phyloP scores from a whole-genome alignment of 2,888 invertebrate genomes.

The Erebia palarica region DNA sequence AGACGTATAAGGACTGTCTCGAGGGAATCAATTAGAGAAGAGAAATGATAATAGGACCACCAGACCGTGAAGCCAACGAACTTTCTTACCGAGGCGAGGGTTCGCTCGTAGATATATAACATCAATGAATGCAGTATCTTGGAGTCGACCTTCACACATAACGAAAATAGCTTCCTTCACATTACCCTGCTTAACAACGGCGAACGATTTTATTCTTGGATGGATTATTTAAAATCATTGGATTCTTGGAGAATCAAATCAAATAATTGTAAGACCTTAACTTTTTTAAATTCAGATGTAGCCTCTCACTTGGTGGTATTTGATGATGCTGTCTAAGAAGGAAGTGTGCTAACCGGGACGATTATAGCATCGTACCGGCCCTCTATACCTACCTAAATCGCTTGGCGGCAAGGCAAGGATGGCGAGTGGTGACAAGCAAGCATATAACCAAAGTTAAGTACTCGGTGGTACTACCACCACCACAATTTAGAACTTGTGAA shows the following conservation, averaged over 20 bases:
- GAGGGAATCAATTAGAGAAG: slow-evolving; percentile 34
- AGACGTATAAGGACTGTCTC: slow-evolving; percentile 24
- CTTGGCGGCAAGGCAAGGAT: too few relatives aligned
- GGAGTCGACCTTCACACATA: slow-evolving; percentile 40
- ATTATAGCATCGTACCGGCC: too few relatives aligned
- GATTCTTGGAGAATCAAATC: neutral
- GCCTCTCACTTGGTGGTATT: too few relatives aligned
- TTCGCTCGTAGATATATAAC: slow-evolving; percentile 15
- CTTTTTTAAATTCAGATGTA: too few relatives aligned
- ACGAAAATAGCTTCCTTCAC: slow-evolving; percentile 43
- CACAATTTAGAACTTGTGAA: too few relatives aligned
- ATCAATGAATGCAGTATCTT: slow-evolving; percentile 31
- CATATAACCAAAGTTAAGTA: too few relatives aligned
- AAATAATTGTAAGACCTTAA: neutral
- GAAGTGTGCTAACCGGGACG: too few relatives aligned
- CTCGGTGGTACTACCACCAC: too few relatives aligned
- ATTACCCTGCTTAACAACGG: slow-evolving; percentile 37
- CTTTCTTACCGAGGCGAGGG: slow-evolving; percentile 16
- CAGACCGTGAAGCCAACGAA: slow-evolving; percentile 28
- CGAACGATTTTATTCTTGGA: neutral
- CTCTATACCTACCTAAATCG: too few relatives aligned
- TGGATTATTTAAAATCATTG: neutral
- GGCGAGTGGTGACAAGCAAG: too few relatives aligned
- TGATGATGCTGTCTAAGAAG: too few relatives aligned
- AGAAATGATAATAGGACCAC: slow-evolving; percentile 29